Conservation (phyloP, 2,113 vertebrate genomes). For the Leuciscus idus region DNA sequence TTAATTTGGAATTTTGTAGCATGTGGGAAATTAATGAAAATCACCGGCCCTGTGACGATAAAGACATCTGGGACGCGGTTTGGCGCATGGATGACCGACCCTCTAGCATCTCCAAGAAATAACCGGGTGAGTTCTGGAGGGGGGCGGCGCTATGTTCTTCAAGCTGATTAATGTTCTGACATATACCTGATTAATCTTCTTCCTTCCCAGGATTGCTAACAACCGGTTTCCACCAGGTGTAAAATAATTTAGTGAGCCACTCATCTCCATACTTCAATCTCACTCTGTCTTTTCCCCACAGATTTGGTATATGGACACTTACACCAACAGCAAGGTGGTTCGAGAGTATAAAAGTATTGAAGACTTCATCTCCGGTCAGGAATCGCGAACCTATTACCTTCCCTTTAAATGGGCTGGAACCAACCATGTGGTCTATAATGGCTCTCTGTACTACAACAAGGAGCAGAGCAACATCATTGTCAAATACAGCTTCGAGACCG, state of each 20-base stretch:
- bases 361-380: conserved; percentile 90
- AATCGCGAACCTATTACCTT: conserved; percentile 95
- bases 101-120: conserved; percentile 87
- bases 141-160: neutral
- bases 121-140: conserved; percentile 85
- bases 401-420: conserved; percentile 99
- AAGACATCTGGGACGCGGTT: conserved; percentile 98
- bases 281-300: conserved; percentile 61
- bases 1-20: conserved; percentile 79
- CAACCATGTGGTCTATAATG: conserved; percentile 96
- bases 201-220: neutral
- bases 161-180: neutral
- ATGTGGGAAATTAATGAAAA: conserved; percentile 99
- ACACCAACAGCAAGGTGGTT: conserved; percentile 97
- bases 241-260: neutral
- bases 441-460: conserved; percentile 98
- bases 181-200: neutral
- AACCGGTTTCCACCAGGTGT: neutral
- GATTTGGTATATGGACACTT: conserved; percentile 99
- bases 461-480: conserved; percentile 99
- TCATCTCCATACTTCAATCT: neutral
- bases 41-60: conserved; percentile 92
- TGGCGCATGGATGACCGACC: conserved; percentile 99
- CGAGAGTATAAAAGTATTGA: conserved; percentile 92
- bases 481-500: conserved; percentile 93